phyloP scores from a whole-genome alignment of 1,140 invertebrate genomes.

The Hycleus cichorii region DNA sequence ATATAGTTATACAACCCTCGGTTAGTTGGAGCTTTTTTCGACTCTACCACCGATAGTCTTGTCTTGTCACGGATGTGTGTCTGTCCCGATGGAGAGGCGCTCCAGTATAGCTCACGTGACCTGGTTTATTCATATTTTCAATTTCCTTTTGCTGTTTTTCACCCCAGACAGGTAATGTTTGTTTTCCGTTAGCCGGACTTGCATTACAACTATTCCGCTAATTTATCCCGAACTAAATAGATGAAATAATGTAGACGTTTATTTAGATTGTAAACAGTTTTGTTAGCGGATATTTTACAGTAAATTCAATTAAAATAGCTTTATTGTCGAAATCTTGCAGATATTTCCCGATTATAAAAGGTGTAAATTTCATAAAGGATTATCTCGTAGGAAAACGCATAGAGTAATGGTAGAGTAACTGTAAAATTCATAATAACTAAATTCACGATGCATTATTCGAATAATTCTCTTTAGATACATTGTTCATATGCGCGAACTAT shows the following conservation, averaged over 20 bases:
- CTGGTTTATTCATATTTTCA: slow-evolving; percentile 34
- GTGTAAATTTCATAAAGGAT: no score
- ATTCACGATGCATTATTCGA: slow-evolving; percentile 4
- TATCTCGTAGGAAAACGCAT: no score
- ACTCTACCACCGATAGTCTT: no score
- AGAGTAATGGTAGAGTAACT: no score
- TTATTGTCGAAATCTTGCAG: no score
- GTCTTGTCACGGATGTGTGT: slow-evolving; percentile 16
- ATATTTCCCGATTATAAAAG: no score
- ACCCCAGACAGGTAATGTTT: slow-evolving; percentile 14
- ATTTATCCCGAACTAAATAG: neutral
- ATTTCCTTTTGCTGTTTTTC: slow-evolving; percentile 23
- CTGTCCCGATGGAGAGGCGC: slow-evolving; percentile 14
- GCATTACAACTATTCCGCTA: neutral
- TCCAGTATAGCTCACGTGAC: slow-evolving; percentile 19
- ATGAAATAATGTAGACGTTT: neutral
- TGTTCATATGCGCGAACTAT: slow-evolving; percentile 14
- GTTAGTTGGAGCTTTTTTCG: no score
- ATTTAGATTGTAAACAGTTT: neutral
- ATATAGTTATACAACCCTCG: neutral
- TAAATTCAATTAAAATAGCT: no score
- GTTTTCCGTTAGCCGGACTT: slow-evolving; percentile 11
- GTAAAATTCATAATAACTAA: no score
- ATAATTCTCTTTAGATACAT: slow-evolving; percentile 10
- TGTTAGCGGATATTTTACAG: neutral